Conservation (phyloP, 1,140 invertebrate genomes). For the Zaprionus africanus region DNA sequence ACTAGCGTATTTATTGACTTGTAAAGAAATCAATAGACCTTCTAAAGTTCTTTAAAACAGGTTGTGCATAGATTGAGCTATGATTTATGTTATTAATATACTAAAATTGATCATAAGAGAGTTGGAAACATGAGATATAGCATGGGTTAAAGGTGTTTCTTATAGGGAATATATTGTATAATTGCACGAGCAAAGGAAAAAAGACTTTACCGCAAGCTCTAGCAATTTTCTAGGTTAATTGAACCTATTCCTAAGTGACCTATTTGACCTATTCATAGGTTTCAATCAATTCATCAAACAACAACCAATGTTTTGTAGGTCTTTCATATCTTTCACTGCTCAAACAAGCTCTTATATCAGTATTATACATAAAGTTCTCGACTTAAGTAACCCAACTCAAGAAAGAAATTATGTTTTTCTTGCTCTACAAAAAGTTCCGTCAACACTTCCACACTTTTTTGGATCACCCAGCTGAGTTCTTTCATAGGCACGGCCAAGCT, state of each 20-base stretch:
- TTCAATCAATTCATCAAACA: not conserved
- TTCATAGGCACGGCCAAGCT: slow-evolving; percentile 22
- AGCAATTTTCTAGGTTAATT: not conserved
- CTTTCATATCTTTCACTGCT: not conserved
- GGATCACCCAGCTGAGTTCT: not conserved
- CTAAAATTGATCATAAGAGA: not conserved
- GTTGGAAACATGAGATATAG: not conserved
- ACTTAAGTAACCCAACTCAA: not conserved
- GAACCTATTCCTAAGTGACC: too few relatives aligned
- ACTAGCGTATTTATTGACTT: not conserved
- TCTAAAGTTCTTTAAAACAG: too few relatives aligned
- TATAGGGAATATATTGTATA: not conserved
- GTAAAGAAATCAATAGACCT: not conserved
- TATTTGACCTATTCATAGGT: too few relatives aligned
- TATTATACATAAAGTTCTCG: not conserved
- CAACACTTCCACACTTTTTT: not conserved
- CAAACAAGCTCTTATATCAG: not conserved
- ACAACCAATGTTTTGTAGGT: not conserved
- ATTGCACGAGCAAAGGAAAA: not conserved
- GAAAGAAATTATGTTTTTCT: not conserved
- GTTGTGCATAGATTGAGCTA: not conserved
- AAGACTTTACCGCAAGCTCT: not conserved
- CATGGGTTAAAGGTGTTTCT: not conserved
- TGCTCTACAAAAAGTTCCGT: not conserved
- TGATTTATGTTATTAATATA: not conserved